phyloP scores from a whole-genome alignment of 2,888 invertebrate species.

The Gymnoscelis rufifasciata region DNA sequence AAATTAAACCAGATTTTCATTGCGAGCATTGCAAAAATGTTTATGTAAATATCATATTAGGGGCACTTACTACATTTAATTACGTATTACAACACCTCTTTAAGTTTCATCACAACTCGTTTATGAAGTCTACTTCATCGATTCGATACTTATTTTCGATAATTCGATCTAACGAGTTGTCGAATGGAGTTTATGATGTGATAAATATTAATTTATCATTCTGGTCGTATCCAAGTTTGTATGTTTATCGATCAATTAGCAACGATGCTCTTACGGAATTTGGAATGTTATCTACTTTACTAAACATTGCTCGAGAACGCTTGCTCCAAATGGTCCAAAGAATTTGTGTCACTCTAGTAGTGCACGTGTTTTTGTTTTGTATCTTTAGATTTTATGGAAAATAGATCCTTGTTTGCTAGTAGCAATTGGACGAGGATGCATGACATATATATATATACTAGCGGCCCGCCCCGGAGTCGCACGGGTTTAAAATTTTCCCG shows the following conservation, averaged over 20 bases:
- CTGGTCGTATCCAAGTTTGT: neutral
- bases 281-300: no score
- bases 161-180: neutral
- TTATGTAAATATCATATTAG: constrained; percentile 25
- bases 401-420: no score
- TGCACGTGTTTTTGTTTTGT: no score
- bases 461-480: no score
- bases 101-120: constrained; percentile 16
- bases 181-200: neutral
- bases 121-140: constrained; percentile 6
- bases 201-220: neutral
- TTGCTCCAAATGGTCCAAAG: no score
- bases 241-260: neutral
- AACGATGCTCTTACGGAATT: neutral
- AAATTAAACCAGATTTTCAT: constrained; percentile 2
- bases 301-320: no score
- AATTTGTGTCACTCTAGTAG: no score
- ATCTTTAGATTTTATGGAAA: no score
- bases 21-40: constrained; percentile 19
- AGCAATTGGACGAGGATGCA: no score
- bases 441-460: no score
- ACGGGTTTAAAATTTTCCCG: no score
- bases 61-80: constrained; percentile 22
- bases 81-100: constrained; percentile 24
- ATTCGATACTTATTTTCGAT: neutral